Evolutionary conservation across 2,113 vertebrate genomes (phyloP).

Genomic region (Trichechus manatus): DNA sequence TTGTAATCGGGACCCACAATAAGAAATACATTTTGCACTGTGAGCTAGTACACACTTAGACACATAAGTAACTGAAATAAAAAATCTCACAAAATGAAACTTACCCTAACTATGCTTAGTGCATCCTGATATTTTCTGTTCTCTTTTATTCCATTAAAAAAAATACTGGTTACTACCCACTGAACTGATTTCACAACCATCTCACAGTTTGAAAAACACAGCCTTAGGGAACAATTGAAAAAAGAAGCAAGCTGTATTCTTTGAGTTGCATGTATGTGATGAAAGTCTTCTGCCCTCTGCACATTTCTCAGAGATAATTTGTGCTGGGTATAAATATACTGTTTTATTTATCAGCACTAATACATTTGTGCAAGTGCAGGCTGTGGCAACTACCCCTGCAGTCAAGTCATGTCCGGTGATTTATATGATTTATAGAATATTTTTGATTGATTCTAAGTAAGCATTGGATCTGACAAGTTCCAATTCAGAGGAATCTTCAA

Average conservation of each 20-base stretch:
- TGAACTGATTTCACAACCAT: slow-evolving; percentile 45
- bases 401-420: not conserved
- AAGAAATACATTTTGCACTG: not conserved
- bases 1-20: not conserved
- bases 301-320: not conserved
- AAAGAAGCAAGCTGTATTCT: not conserved
- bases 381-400: not conserved
- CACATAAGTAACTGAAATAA: not conserved
- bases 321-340: too few relatives aligned
- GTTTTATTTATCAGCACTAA: not conserved
- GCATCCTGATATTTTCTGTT: not conserved
- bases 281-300: not conserved
- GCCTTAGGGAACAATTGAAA: not conserved
- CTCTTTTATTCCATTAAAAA: not conserved
- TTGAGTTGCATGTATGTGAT: not conserved
- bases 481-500: not conserved
- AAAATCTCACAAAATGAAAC: not conserved
- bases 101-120: not conserved
- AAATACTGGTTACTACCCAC: not conserved
- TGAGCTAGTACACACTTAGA: not conserved
- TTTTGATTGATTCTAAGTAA: not conserved
- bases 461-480: not conserved
- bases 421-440: not conserved
- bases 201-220: not conserved
- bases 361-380: not conserved